Conservation (phyloP, 2,113 vertebrate species). For the Machaerirhynchus nigripectus region DNA sequence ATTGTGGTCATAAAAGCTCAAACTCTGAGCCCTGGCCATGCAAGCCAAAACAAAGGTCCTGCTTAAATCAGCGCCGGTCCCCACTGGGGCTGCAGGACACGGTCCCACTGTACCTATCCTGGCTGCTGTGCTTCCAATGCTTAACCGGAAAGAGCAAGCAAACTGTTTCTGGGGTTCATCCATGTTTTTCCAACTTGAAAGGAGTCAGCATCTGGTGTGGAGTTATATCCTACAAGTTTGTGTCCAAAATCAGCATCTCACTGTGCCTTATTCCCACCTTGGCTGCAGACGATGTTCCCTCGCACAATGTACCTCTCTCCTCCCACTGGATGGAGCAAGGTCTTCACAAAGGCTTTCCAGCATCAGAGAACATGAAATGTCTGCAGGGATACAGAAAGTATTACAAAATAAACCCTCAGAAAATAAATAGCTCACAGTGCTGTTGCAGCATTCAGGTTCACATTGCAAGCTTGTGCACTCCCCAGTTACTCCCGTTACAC, state of each 20-base stretch:
- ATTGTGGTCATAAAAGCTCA: neutral
- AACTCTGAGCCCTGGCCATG: neutral
- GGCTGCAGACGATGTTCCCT: neutral
- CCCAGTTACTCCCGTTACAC: fast-evolving
- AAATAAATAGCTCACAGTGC: neutral
- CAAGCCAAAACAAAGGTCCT: neutral
- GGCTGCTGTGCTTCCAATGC: neutral
- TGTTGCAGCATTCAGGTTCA: neutral
- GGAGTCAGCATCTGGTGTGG: neutral
- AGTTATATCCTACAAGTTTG: neutral
- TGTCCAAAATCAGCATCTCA: neutral
- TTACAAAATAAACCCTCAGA: neutral
- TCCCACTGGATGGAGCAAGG: fast-evolving
- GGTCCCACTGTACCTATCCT: fast-evolving
- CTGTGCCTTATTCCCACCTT: neutral
- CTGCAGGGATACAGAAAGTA: neutral
- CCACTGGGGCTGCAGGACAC: fast-evolving
- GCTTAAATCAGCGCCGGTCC: neutral
- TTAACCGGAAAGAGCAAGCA: neutral
- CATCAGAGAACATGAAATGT: neutral
- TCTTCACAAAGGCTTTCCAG: neutral
- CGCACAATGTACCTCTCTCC: fast-evolving
- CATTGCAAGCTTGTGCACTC: fast-evolving
- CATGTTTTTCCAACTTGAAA: neutral
- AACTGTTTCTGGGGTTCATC: neutral